These are phyloP conservation scores for Ashinkailepas kermadecensis DNA, from an alignment of 2,888 invertebrate genomes.

Conservation along the genomic window DNA sequence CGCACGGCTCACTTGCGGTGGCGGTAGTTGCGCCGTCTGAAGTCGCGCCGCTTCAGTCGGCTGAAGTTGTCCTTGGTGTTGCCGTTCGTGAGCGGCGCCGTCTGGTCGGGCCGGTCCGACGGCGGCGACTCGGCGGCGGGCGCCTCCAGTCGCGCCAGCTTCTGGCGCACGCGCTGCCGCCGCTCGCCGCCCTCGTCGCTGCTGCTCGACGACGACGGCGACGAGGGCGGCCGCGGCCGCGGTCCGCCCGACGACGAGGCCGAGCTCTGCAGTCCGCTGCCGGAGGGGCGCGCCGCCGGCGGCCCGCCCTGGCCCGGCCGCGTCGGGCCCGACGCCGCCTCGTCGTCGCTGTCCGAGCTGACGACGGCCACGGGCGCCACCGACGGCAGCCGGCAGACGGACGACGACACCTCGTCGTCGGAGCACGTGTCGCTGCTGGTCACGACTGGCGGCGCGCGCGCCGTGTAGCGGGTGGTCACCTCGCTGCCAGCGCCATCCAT, in stretches of 20 bases:
- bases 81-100: constrained; percentile 1
- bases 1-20: not conserved
- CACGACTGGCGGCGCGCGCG: not conserved
- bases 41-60: not conserved
- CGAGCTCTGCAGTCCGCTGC: not conserved
- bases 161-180: not conserved
- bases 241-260: not conserved
- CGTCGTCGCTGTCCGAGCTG: not conserved
- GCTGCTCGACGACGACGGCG: not conserved
- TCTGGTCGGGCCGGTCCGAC: not conserved
- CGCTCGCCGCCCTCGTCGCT: not conserved
- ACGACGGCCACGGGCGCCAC: not conserved
- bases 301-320: not conserved
- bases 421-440: not conserved
- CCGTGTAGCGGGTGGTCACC: not conserved
- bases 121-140: not conserved
- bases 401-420: too few relatives aligned
- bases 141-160: not conserved
- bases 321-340: not conserved
- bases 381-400: not conserved
- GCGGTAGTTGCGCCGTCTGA: not conserved
- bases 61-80: constrained; percentile 18
- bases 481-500: not conserved
- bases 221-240: not conserved
- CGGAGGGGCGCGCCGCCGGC: not conserved